Conservation (phyloP, 2,113 vertebrate genomes). For the mouse (Mus musculus) region GRCm39 chr5:17744501-17745000, state of each 20-base stretch:
- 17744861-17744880: conserved; percentile 30
- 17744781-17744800: conserved; percentile 15
- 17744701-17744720: not conserved
- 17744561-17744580: not conserved
- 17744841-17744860: not conserved
- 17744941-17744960: conserved; percentile 29
- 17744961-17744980: not conserved
- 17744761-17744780: conserved; percentile 7
- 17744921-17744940: not conserved
- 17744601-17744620: not conserved
- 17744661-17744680: not conserved
- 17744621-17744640: conserved; percentile 14
- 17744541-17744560: not conserved
- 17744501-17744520: not conserved
- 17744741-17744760: not conserved
- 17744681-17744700: not conserved
- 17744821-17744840: not conserved
- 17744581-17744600: conserved; percentile 28
- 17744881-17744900: conserved; percentile 12
- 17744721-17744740: conserved; percentile 1
- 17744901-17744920: not conserved
- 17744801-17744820: not conserved
- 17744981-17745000: not conserved
- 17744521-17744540: not conserved
- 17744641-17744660: not conserved